Percentiles rank a stretch among this genome's conserved stretches.
These are phyloP conservation scores for Actinostola sp. DNA, from an alignment of 92 coral and sea anemone genomes.

Conservation along the genomic window DNA sequence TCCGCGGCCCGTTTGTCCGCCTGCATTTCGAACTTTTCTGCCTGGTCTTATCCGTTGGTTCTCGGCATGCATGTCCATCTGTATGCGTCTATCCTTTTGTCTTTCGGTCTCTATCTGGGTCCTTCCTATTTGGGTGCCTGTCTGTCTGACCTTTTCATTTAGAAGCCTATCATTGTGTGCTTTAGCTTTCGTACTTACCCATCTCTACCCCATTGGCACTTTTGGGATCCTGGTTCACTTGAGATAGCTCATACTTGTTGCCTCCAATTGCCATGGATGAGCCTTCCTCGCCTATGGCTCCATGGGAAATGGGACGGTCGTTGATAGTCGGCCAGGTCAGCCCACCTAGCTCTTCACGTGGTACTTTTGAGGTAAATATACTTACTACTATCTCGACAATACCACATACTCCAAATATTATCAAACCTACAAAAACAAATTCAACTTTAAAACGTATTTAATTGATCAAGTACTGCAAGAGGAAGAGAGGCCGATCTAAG, in stretches of 20 bases:
- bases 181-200: constrained; percentile 3
- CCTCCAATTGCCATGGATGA: constrained; percentile 6
- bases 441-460: no score
- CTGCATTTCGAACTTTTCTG: no score
- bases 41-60: no score
- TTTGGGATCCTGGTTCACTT: constrained; percentile 2
- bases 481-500: background rate
- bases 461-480: no score
- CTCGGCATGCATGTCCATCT: no score
- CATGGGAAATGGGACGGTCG: constrained; percentile 76
- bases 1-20: no score
- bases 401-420: constrained; percentile 78
- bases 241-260: constrained; percentile 28
- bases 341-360: constrained; percentile 95
- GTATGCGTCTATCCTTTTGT: no score
- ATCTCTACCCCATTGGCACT: constrained; percentile 17
- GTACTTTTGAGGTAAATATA: constrained; percentile 72
- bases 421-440: constrained; percentile 17
- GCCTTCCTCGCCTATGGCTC: constrained; percentile 66
- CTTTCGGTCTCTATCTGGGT: no score
- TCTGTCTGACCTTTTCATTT: no score
- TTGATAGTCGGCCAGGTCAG: constrained; percentile 93
- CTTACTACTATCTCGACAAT: constrained; percentile 82
- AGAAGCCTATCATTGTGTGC: background rate
- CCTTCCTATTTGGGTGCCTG: no score